Evolutionary conservation across 2,113 vertebrate genomes (phyloP).

Genomic region (Agelaius phoeniceus): DNA sequence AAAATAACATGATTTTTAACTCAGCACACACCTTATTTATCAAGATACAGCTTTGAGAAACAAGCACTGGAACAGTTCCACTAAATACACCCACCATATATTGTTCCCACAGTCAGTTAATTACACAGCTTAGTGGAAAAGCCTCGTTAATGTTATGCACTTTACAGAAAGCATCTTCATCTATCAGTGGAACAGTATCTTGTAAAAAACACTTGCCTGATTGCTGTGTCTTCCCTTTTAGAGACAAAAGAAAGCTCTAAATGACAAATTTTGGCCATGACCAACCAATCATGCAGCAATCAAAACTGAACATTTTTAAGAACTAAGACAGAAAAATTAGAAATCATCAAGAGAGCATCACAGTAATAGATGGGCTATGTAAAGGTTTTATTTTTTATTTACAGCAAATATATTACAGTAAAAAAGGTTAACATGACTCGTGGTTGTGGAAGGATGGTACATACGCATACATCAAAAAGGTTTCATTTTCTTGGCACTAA

Average conservation of each 20-base stretch:
- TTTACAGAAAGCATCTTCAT: conserved; percentile 8
- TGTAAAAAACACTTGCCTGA: neutral
- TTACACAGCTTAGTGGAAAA: conserved; percentile 7
- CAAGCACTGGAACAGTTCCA: conserved; percentile 3
- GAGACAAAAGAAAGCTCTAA: neutral
- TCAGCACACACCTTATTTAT: conserved; percentile 18
- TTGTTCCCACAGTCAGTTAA: conserved; percentile 6
- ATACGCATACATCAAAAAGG: neutral
- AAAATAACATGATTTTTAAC: neutral
- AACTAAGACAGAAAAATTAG: neutral
- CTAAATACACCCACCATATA: neutral
- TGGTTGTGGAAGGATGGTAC: neutral
- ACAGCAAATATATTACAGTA: conserved; percentile 65
- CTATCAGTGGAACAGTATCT: neutral
- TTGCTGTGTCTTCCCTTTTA: neutral
- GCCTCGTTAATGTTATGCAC: neutral
- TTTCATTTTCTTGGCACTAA: conserved; percentile 19
- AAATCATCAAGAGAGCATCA: neutral
- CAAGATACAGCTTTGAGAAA: conserved; percentile 18
- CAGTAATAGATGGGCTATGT: neutral
- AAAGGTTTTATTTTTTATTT: conserved; percentile 52
- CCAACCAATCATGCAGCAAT: neutral
- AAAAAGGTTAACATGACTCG: conserved; percentile 17
- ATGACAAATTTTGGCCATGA: neutral
- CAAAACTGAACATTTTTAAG: neutral